A percentile compares a stretch with the other conserved stretches of the same genome.
These are phyloP conservation scores for Nylanderia fulva DNA, from an alignment of 1,140 invertebrate species.

Conservation along the genomic window DNA sequence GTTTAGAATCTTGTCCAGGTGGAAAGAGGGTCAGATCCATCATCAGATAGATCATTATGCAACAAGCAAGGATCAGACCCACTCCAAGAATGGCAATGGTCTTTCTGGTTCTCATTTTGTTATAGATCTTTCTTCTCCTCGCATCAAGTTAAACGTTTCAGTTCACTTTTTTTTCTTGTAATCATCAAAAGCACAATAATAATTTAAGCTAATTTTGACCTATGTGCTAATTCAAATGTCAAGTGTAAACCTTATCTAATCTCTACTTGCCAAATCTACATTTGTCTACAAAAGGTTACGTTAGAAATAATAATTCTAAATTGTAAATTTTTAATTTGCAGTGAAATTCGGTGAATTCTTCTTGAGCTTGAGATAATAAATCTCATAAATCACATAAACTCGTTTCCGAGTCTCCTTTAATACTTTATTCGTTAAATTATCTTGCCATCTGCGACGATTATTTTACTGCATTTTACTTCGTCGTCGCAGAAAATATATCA, in stretches of 20 bases:
- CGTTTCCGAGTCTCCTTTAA: background rate
- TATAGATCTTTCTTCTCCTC: background rate
- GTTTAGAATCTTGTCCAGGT: constrained; percentile 73
- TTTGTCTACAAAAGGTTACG: background rate
- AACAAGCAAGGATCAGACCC: constrained; percentile 80
- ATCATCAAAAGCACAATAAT: background rate
- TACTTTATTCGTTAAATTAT: background rate
- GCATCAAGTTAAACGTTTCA: background rate
- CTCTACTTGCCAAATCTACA: background rate
- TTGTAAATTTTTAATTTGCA: background rate
- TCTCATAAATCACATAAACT: background rate
- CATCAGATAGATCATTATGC: constrained; percentile 83
- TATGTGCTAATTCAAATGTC: background rate
- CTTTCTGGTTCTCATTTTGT: constrained; percentile 83
- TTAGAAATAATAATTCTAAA: background rate
- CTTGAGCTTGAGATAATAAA: background rate
- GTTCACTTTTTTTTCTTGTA: background rate
- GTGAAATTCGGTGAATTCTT: background rate
- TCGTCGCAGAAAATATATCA: background rate
- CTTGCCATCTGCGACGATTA: background rate
- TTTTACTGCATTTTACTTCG: background rate
- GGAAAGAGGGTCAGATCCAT: constrained; percentile 83
- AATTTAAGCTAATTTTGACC: background rate
- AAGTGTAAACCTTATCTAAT: background rate
- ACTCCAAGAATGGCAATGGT: constrained; percentile 82